Evolutionary conservation across 2,797 vertebrate species (phyloP), one percentile per base, ranked within the genome.

Genomic region (Loris lydekkerianus): DNA sequence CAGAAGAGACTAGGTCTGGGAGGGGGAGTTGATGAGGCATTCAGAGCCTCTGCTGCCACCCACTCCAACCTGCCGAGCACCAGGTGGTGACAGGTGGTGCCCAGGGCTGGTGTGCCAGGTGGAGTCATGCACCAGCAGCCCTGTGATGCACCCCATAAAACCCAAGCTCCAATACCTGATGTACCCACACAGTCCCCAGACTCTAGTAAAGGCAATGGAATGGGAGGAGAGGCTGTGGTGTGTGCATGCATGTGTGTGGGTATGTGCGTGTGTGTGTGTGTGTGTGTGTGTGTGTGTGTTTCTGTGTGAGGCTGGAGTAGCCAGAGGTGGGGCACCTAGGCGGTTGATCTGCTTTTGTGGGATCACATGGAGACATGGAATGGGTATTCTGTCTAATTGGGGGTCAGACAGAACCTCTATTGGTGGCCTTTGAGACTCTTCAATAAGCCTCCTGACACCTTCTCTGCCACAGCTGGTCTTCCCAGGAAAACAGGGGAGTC

Each of bases 31-130:
- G 67, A 82, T 89, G 95, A 96, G 72, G 89, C 77, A 3, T 91
- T 94, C 80, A 86, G 76, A 78, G 34, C 80, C 63, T 61, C 86
- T 95, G 53, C 93, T 20, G 10, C 65, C 56, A 86, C 60, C 70
- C 34, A 72, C 70, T 87, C 80, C 95, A 94, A 92, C 93, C 84
- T 97, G 96, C 89, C 3, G 14, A 91, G 86, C 25, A 31, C 95
- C 96, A 97, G 97, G 96, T 97, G 96, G 97, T 93, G 96, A 88
- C 97, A 96, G 97, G 97, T 96, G 97, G 96, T 9, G 76, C 89
- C 89, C 29, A 53, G 88, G 91, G 84, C 96, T 61, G 46, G 69
- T 77, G 89, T 5, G 1, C 94, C 97, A 97, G 96, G 95, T 94
- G 97, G 87, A 96, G 97, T 96, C 95, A 97, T 0, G 93, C 97